Base-by-base conservation (phyloP, 1,140 invertebrate genomes). In the Diorhabda sublineata region DNA sequence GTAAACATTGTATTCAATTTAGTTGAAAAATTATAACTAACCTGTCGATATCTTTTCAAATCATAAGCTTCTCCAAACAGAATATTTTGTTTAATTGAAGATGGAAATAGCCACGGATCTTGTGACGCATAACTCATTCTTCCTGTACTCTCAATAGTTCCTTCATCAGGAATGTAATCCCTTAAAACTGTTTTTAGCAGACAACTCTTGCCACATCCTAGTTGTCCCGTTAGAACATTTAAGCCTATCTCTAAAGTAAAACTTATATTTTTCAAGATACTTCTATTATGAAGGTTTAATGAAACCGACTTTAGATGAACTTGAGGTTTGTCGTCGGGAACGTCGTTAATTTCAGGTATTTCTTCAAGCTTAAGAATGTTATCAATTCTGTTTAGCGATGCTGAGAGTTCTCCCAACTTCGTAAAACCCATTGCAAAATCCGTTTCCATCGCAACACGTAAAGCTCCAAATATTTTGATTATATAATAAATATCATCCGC, bases 171-270 rank as follows among this genome's bases (percentile, higher is more conserved):
- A 42, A 88, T 87, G 56, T 94, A 78, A 78, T 96, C 94, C 44
- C 87, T 83, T 2, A 95, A 80, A 64, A 95, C 84, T 0, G 86
- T 82, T 74, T 93, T 85, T 0, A 93, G 78, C 1, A 93, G 74
- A 0, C 90, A 92, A 26, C 88, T 89, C 84, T 96, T 96, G 8
- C 94, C 93, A 5, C 89, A 84, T 26, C 93, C 93, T 26, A 96
- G 90, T 61, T 89, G 85, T 43, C 94, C 94, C 58, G 92, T 88
- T 2, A 95, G 78, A 3, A 88, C 88, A 45, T 89, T 78, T 45
- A 94, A 84, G 2, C 89, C 88, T 3, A 84, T 79, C 44, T 62
- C 6, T 3, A 73, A 62, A 42, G 57, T 58, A 11, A 64, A 11
- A n/a, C 61, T 58, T 43, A 76, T 65, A 64, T 76, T 67, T 60